Evolutionary conservation across 2,113 vertebrate species (phyloP).

Genomic region (Chaetops frenatus): DNA sequence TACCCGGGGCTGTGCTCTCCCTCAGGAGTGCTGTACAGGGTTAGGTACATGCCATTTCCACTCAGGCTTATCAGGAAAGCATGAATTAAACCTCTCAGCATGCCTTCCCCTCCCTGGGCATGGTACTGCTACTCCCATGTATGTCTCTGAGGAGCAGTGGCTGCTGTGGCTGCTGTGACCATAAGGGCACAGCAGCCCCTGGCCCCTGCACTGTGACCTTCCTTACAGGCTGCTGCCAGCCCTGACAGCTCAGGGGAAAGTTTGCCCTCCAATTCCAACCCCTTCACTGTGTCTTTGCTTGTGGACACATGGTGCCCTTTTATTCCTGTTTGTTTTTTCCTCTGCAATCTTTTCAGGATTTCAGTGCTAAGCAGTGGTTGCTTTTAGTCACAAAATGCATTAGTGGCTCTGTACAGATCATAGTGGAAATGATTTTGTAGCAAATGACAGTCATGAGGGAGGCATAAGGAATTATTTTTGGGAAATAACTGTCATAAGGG

Average conservation of each 20-base stretch:
- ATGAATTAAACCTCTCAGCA: not conserved
- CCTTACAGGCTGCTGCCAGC: not conserved
- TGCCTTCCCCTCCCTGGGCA: not conserved
- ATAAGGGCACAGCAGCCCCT: not conserved
- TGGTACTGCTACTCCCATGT: not conserved
- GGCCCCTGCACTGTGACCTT: not conserved
- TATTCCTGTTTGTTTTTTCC: not conserved
- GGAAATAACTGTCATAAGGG: conserved; percentile 18
- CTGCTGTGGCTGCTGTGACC: not conserved
- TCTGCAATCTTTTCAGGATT: not conserved
- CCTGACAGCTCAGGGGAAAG: not conserved
- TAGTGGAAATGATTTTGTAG: conserved; percentile 19
- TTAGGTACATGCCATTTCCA: not conserved
- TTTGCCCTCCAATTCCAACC: not conserved
- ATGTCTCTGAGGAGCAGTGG: fast-evolving
- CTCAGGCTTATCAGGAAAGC: not conserved
- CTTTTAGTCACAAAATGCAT: conserved; percentile 21
- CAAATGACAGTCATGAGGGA: conserved; percentile 21
- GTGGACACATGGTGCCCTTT: not conserved
- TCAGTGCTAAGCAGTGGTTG: not conserved
- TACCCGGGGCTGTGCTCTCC: not conserved
- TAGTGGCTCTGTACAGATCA: not conserved
- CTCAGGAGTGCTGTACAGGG: fast-evolving
- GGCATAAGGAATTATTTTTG: conserved; percentile 26
- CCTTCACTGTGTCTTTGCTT: not conserved